These are phyloP conservation scores for Champsocephalus gunnari DNA, from an alignment of 2,797 vertebrate species.

Conservation along the genomic window DNA sequence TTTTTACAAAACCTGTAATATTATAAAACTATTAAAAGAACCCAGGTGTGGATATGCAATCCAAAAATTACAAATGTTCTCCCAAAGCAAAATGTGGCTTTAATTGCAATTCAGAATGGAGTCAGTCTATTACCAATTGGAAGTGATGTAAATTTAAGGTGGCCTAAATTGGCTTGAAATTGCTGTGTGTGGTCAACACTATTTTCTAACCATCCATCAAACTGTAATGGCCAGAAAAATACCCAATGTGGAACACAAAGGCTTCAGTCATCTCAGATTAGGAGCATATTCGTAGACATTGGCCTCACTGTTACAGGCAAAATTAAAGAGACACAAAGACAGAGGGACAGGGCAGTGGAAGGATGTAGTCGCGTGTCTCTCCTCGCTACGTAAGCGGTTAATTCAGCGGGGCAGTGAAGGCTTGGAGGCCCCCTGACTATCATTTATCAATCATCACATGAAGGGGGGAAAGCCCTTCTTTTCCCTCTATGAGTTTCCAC, in stretches of 20 bases:
- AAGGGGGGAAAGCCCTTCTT: conserved; percentile 57
- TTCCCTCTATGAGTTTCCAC: conserved; percentile 70
- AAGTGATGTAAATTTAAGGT: conserved; percentile 72
- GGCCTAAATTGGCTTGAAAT: conserved; percentile 72
- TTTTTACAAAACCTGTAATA: conserved; percentile 5
- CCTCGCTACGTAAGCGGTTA: conserved; percentile 57
- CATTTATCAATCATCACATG: conserved; percentile 76
- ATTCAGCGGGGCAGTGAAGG: conserved; percentile 56
- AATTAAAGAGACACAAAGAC: conserved; percentile 25
- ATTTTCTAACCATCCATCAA: conserved; percentile 80
- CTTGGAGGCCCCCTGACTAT: conserved; percentile 53
- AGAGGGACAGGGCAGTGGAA: conserved; percentile 60
- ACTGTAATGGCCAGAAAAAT: conserved; percentile 52
- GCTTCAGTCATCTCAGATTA: conserved; percentile 56
- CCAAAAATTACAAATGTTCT: conserved; percentile 36
- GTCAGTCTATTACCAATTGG: conserved; percentile 36
- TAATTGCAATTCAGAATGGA: conserved; percentile 36
- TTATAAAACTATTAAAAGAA: background rate
- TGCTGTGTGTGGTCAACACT: conserved; percentile 60
- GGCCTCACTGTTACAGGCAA: conserved; percentile 60
- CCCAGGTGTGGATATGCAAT: background rate
- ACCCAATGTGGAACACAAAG: conserved; percentile 44
- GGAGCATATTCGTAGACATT: conserved; percentile 55
- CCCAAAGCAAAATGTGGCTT: conserved; percentile 31
- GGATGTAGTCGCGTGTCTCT: conserved; percentile 68